phyloP scores from a whole-genome alignment of 2,888 invertebrate genomes.

The Nesidiocoris tenuis region DNA sequence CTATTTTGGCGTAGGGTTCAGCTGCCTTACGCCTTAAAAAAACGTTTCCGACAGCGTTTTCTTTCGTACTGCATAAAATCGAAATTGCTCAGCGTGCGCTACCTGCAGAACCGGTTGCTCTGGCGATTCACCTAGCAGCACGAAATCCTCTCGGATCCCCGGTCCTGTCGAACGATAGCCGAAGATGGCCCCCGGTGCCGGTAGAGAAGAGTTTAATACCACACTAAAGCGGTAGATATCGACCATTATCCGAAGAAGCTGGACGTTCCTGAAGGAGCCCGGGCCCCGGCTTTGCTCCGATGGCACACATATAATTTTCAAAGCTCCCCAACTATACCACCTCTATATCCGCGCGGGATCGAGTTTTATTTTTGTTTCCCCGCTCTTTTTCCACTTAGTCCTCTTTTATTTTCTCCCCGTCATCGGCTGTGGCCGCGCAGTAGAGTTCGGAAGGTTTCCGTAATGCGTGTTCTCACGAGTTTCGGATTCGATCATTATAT shows the following conservation, averaged over 20 bases:
- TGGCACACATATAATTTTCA: not conserved
- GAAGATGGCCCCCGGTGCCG: not conserved
- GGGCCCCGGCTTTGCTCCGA: not conserved
- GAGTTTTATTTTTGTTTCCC: not conserved
- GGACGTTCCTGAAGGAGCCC: not conserved
- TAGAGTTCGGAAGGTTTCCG: not conserved
- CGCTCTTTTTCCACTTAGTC: not conserved
- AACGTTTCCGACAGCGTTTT: not conserved
- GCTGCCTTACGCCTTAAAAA: no score
- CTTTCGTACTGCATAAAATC: no score
- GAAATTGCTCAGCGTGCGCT: not conserved
- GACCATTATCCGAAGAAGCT: not conserved
- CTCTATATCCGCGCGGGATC: not conserved
- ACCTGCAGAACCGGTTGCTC: not conserved
- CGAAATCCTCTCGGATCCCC: not conserved
- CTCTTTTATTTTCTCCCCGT: not conserved
- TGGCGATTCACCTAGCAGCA: not conserved
- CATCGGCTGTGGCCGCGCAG: not conserved
- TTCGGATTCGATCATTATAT: slow-evolving; percentile 46
- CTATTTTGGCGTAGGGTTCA: no score
- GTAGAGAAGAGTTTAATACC: not conserved
- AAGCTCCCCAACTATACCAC: not conserved
- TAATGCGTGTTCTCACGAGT: slow-evolving; percentile 40
- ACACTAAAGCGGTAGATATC: not conserved
- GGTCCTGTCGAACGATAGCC: not conserved